Evolutionary conservation across 2,113 vertebrate genomes (phyloP).

Genomic region (Thamnaconus septentrionalis): DNA sequence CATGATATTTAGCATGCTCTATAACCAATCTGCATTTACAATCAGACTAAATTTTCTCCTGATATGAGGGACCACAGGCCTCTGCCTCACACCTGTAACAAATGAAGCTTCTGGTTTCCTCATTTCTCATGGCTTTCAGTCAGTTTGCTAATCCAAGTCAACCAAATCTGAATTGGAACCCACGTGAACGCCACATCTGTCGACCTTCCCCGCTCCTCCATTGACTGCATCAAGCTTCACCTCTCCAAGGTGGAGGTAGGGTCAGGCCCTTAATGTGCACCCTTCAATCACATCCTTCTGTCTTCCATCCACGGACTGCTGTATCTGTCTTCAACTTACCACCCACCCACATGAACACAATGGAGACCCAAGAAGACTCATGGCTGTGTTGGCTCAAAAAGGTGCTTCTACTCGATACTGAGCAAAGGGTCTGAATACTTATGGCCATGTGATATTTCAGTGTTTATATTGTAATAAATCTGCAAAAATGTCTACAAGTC

Average conservation of each 20-base stretch:
- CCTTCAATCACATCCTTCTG: slow-evolving; percentile 33
- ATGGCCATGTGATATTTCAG: too few species aligned
- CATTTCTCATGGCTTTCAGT: not conserved
- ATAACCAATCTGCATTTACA: too few species aligned
- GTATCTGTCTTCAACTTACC: not conserved
- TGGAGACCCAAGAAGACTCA: too few species aligned
- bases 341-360: slow-evolving; percentile 18
- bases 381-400: too few species aligned
- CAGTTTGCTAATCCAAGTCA: not conserved
- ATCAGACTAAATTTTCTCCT: too few species aligned
- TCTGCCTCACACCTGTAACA: slow-evolving; percentile 1
- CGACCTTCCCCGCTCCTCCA: not conserved
- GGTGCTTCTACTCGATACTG: too few species aligned
- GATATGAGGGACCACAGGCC: too few species aligned
- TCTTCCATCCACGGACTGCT: slow-evolving; percentile 24
- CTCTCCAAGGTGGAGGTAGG: slow-evolving; percentile 1
- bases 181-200: slow-evolving; percentile 15
- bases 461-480: too few species aligned
- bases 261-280: slow-evolving; percentile 20
- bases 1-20: too few species aligned
- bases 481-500: too few species aligned
- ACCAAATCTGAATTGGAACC: slow-evolving; percentile 14
- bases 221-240: slow-evolving; percentile 2
- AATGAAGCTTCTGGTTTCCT: slow-evolving; percentile 5
- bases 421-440: too few species aligned